A percentile compares a stretch with the other conserved stretches of the same genome.
phyloP scores from a whole-genome alignment of 2,888 invertebrate genomes.

The Elmis aenea region DNA sequence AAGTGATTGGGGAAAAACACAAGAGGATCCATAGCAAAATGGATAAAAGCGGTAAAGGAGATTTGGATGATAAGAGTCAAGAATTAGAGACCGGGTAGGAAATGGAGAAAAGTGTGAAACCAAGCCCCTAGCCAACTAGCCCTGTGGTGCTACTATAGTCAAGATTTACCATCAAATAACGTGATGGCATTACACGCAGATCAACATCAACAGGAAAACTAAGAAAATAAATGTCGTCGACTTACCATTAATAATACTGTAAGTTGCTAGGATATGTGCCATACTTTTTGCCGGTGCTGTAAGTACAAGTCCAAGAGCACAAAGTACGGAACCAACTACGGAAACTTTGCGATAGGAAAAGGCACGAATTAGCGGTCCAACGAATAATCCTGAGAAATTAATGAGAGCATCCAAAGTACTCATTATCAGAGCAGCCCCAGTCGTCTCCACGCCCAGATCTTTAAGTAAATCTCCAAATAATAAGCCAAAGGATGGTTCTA shows the following conservation, averaged over 20 bases:
- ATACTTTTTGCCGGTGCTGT: slow-evolving; percentile 68
- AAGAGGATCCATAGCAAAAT: too few relatives aligned
- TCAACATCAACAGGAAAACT: too few relatives aligned
- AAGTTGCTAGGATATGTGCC: slow-evolving; percentile 65
- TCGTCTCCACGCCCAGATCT: slow-evolving; percentile 66
- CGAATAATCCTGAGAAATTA: slow-evolving; percentile 74
- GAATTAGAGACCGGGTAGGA: too few relatives aligned
- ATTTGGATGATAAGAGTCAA: too few relatives aligned
- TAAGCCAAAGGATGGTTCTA: slow-evolving; percentile 76
- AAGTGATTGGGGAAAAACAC: too few relatives aligned
- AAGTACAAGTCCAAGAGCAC: slow-evolving; percentile 60
- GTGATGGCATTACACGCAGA: too few relatives aligned
- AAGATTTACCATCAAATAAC: too few relatives aligned
- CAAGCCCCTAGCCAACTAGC: too few relatives aligned
- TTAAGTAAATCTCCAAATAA: slow-evolving; percentile 70
- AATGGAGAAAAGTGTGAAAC: too few relatives aligned
- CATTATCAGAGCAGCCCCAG: slow-evolving; percentile 70
- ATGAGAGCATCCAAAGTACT: slow-evolving; percentile 71
- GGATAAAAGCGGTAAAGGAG: too few relatives aligned
- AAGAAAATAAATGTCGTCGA: slow-evolving; percentile 18
- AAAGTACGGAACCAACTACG: slow-evolving; percentile 60
- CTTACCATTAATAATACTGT: slow-evolving; percentile 71
- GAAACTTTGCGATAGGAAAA: slow-evolving; percentile 71
- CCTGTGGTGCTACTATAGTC: too few relatives aligned
- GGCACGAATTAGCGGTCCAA: slow-evolving; percentile 70